These are phyloP conservation scores for Drosophila murphyi DNA, from an alignment of 1,140 invertebrate genomes.

Conservation along the genomic window DNA sequence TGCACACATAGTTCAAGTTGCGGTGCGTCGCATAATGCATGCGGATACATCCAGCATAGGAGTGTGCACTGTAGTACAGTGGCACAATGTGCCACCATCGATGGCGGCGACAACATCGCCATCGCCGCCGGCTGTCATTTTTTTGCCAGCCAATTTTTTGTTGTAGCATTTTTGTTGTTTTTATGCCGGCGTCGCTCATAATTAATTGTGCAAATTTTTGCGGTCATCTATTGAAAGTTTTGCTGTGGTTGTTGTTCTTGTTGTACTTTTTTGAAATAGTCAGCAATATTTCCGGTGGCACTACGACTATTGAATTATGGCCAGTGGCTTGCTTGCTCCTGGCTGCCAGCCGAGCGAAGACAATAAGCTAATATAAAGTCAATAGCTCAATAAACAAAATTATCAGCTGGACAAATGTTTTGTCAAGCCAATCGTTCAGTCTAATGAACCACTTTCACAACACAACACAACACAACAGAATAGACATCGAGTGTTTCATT, in stretches of 20 bases:
- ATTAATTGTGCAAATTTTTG: slow-evolving; percentile 72
- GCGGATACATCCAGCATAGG: not conserved
- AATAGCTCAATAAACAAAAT: slow-evolving; percentile 42
- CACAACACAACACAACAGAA: not conserved
- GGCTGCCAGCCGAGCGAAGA: not conserved
- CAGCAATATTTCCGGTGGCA: not conserved
- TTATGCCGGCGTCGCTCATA: slow-evolving; percentile 53
- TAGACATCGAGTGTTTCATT: slow-evolving; percentile 19
- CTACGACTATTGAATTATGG: slow-evolving; percentile 9
- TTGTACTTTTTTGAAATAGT: slow-evolving; percentile 15
- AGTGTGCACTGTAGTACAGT: slow-evolving; percentile 31
- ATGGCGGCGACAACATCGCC: not conserved
- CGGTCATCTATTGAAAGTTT: slow-evolving; percentile 47
- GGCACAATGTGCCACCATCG: slow-evolving; percentile 30
- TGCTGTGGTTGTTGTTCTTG: not conserved
- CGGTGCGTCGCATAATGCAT: slow-evolving; percentile 58
- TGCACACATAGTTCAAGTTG: slow-evolving; percentile 42
- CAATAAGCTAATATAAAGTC: slow-evolving; percentile 30
- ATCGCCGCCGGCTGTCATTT: slow-evolving; percentile 35
- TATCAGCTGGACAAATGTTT: slow-evolving; percentile 30
- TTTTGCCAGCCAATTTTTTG: slow-evolving; percentile 56
- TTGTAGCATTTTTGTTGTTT: slow-evolving; percentile 48
- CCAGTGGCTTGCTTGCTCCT: not conserved
- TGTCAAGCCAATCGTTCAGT: slow-evolving; percentile 29
- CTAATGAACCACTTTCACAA: slow-evolving; percentile 37